A percentile compares a stretch with the other conserved stretches of the same genome.
Evolutionary conservation across 2,113 vertebrate genomes (phyloP).

Genomic region (Canis aureus): DNA sequence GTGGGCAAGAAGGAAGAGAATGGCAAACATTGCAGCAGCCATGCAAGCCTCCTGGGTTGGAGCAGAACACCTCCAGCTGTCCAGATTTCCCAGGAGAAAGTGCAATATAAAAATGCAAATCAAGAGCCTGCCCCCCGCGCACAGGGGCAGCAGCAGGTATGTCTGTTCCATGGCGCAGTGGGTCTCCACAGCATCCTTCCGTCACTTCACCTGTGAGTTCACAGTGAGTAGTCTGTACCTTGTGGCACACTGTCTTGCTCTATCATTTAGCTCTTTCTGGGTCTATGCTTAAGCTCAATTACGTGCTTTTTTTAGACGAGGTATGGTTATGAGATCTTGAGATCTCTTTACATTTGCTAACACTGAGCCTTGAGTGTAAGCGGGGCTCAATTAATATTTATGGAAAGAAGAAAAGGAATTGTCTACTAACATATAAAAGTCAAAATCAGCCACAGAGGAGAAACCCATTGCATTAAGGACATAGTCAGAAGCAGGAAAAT

Average conservation of each 20-base stretch:
- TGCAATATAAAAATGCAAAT: neutral
- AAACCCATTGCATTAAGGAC: neutral
- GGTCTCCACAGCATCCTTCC: neutral
- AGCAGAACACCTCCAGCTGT: neutral
- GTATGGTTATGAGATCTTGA: neutral
- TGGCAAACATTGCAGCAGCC: neutral
- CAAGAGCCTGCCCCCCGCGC: neutral
- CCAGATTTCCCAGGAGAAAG: neutral
- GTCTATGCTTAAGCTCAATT: neutral
- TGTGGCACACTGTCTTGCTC: neutral
- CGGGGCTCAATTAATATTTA: neutral
- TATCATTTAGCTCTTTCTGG: neutral
- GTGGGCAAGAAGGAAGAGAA: neutral
- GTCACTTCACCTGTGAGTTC: neutral
- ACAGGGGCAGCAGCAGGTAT: neutral
- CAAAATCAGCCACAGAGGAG: constrained; percentile 40
- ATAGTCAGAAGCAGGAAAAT: neutral
- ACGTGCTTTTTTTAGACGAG: neutral
- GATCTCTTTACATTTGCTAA: constrained; percentile 14
- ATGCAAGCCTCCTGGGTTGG: neutral
- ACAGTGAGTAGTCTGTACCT: neutral
- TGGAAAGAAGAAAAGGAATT: neutral
- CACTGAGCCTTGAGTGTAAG: neutral
- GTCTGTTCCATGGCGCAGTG: neutral
- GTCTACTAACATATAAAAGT: constrained; percentile 1